Conservation (phyloP, 2,113 vertebrate genomes). For the Macroglossus sobrinus region DNA sequence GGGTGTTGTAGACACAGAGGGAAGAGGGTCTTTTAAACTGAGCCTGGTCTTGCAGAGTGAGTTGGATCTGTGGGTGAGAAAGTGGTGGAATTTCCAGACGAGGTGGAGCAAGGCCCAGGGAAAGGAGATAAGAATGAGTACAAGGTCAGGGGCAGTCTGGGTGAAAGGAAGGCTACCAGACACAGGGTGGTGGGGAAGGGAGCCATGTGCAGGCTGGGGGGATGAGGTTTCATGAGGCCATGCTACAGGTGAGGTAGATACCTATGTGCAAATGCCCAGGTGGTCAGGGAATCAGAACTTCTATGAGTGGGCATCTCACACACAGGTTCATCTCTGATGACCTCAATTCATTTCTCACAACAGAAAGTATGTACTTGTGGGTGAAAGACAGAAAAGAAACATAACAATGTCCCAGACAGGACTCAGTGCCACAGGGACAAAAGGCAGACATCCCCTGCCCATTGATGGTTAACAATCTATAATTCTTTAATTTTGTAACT, state of each 20-base stretch:
- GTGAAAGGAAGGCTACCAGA: not conserved
- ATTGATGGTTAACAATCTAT: fast-evolving
- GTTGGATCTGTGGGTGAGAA: no score
- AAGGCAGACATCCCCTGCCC: not conserved
- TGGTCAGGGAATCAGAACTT: no score
- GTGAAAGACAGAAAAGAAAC: not conserved
- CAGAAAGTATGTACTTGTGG: not conserved
- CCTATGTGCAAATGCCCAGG: not conserved
- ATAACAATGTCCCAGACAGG: fast-evolving
- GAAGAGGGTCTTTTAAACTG: no score
- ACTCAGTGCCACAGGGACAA: not conserved
- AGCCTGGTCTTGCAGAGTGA: not conserved
- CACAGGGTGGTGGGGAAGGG: fast-evolving
- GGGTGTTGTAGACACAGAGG: not conserved
- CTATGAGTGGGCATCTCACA: no score
- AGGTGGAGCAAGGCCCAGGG: not conserved
- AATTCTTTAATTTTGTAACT: not conserved
- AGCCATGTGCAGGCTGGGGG: fast-evolving
- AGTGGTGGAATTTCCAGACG: not conserved
- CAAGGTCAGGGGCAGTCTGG: no score
- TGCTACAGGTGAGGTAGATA: fast-evolving
- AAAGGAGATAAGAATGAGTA: not conserved
- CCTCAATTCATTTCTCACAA: not conserved
- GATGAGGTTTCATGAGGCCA: no score
- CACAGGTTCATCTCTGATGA: not conserved